Evolutionary conservation across 2,888 invertebrate species (phyloP), one percentile per base, ranked within the genome.

Genomic region (Tolmerus cingulatus): DNA sequence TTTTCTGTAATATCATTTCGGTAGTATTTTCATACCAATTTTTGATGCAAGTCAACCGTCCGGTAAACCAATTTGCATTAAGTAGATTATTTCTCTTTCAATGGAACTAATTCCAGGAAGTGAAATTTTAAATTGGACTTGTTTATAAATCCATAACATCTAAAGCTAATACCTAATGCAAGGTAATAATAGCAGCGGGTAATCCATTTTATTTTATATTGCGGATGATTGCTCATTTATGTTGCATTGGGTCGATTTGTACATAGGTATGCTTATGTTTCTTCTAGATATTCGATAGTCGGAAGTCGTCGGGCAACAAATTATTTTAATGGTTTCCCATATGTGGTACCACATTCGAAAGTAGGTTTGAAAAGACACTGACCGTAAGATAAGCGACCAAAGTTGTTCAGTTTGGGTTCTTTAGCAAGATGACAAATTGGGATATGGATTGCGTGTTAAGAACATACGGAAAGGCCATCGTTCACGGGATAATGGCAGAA

Each of bases 281-380:
- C 51, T 51, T 51, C 8, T 2, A n/a, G 5, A 74, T 27, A 30
- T 74, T 30, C 14, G 14, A 9, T 23, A 19, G 19, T 51, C 16
- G 81, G 34, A 82, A 82, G 34, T 82, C 19, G 19, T 55, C 37
- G 81, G 57, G 12, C 9, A 84, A 66, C 82, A 84, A 66, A 84
- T 84, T 84, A 84, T 40, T 84, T 84, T 66, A 84, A 66, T 57
- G 34, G 57, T 19, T 84, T 34, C 27, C 40, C 40, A 40, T n/a
- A n/a, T 40, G 12, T 40, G 1, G 40, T 12, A 12, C 40, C 40
- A 40, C 40, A 40, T 40, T 40, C 37, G 9, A 79, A 14, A 55
- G 66, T 12, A 66, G 23, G 43, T 46, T 46, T 46, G 16, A 16
- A 57, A 12, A 51, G 51, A 51, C 27, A 0, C 78, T 23, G 19